Evolutionary conservation across 2,888 invertebrate species (phyloP).

Genomic region (Ophioninae sp.): DNA sequence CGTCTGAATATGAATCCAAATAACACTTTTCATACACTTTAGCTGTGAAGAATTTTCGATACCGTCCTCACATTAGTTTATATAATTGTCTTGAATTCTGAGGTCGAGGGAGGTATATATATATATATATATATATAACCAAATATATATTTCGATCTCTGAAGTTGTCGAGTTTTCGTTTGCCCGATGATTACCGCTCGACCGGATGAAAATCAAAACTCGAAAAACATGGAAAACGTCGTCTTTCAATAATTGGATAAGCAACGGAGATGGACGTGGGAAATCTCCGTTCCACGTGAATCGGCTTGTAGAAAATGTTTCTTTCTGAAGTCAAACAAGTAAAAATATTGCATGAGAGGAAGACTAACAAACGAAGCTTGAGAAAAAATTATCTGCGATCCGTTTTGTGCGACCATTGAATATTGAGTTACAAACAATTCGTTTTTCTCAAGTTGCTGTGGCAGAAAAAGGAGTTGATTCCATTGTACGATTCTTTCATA

Average conservation of each 20-base stretch:
- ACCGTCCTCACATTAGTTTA: constrained; percentile 4
- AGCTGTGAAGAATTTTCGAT: constrained; percentile 3
- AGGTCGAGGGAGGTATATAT: constrained; percentile 2
- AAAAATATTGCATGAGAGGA: constrained; percentile 2
- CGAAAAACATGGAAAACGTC: background rate
- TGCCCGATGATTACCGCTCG: background rate
- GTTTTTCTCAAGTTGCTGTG: background rate
- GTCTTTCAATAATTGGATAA: constrained; percentile 26
- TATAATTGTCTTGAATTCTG: constrained; percentile 51
- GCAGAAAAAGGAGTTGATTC: background rate
- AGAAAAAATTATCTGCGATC: background rate
- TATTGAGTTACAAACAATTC: background rate
- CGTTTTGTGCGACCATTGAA: background rate
- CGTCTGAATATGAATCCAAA: background rate
- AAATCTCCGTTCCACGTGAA: constrained; percentile 20
- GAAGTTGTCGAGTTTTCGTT: constrained; percentile 8
- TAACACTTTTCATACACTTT: background rate
- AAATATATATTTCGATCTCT: constrained; percentile 40
- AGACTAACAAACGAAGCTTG: background rate
- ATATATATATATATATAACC: background rate
- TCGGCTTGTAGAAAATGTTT: constrained; percentile 3
- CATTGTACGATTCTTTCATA: too few relatives aligned
- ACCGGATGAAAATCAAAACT: background rate
- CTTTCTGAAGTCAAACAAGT: constrained; percentile 24
- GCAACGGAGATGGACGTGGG: background rate